Base-by-base conservation (phyloP, 2,797 vertebrate species). In the Anguilla marmorata region DNA sequence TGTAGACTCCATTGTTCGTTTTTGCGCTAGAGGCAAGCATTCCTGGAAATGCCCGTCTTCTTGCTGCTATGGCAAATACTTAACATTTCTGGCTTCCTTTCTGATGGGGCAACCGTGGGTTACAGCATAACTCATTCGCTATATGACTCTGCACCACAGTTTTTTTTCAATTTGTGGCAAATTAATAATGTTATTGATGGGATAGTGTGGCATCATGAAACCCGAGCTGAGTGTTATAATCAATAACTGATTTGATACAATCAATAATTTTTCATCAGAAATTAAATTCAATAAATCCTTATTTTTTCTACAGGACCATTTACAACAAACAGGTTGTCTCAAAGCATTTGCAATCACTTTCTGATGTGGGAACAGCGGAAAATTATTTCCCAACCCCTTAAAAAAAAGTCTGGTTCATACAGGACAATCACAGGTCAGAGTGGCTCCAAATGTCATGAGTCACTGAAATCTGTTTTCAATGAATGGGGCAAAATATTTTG, bases 61-160 rank as follows among this genome's bases (percentile, higher is more conserved):
- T 85, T 80, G 37, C 14, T 87, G 21, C 45, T 87, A n/a, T 85
- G 86, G 85, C 90, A 92, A 86, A 91, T 85, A 86, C 58, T 86
- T 74, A 66, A 89, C 86, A 90, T 85, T 88, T 45, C n/a, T 30
- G 54, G 27, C 19, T 80, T 74, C 27, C 8, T 76, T 54, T 86
- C n/a, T 86, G 83, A 56, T 3, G 30, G 48, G 16, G 24, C 45
- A 60, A 74, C n/a, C 87, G 11, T 69, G 41, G 54, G 5, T 54
- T 41, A 72, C 69, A 87, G 21, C 54, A 3, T 0, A 12, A 1
- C 16, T 95, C 96, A 66, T 99, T 97, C 93, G 98, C 98, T 99
- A 92, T 24, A 50, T 82, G 41, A 12, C 2, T 82, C 24, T 82
- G 21, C 1, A 50, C 2, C 21, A 80, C 16, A 2, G 50, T 82